These are phyloP conservation scores for Zele albiditarsus DNA, from an alignment of 2,888 invertebrate species.

Conservation along the genomic window DNA sequence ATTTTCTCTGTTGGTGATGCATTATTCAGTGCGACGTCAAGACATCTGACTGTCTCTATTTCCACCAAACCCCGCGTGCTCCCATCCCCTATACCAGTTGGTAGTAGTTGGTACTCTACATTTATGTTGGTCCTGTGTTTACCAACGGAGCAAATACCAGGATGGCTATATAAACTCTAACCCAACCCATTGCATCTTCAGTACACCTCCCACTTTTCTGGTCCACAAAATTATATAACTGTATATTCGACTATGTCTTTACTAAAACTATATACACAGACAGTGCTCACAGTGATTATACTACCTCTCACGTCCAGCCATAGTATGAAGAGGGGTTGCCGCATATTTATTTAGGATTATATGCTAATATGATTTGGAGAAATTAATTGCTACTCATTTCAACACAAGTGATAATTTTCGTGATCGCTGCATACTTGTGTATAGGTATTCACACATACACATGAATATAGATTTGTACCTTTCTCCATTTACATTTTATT, in stretches of 20 bases:
- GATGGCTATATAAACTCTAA: conserved; percentile 46
- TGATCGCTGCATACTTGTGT: conserved; percentile 40
- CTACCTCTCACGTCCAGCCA: conserved; percentile 30
- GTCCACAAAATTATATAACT: conserved; percentile 24
- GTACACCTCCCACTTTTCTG: conserved; percentile 41
- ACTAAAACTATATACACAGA: conserved; percentile 27
- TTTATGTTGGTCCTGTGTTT: conserved; percentile 57
- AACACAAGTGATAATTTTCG: conserved; percentile 22
- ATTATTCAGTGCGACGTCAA: conserved; percentile 64
- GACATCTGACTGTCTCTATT: conserved; percentile 64
- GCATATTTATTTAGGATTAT: conserved; percentile 52
- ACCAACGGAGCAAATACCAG: conserved; percentile 61
- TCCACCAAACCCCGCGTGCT: conserved; percentile 50
- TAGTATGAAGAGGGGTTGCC: not conserved
- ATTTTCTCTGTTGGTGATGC: conserved; percentile 60
- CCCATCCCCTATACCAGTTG: conserved; percentile 23
- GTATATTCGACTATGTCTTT: conserved; percentile 31
- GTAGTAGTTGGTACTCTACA: conserved; percentile 48
- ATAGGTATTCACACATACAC: not conserved
- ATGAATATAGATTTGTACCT: too few relatives aligned
- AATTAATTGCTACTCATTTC: conserved; percentile 43
- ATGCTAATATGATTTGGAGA: conserved; percentile 46
- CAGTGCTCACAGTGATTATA: conserved; percentile 32
- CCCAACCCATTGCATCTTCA: conserved; percentile 29
- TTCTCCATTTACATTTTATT: too few relatives aligned